Percentiles rank a stretch among this genome's conserved stretches.
Conservation (phyloP, 1,140 invertebrate genomes). For the Drosophila truncata region DNA sequence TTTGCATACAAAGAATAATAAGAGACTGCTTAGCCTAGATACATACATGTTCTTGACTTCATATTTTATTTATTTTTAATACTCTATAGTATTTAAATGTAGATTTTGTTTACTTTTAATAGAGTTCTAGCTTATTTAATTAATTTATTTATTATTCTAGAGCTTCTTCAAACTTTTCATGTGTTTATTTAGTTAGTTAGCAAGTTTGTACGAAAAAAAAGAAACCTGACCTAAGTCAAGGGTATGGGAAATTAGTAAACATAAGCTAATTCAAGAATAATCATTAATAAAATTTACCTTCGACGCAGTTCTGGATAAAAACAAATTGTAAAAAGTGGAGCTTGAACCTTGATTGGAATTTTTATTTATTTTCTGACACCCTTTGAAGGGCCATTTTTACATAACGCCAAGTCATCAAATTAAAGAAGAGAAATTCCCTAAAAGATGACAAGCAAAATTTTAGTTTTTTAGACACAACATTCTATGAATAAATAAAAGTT, state of each 20-base stretch:
- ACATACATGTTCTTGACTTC: background rate
- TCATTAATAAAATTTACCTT: slow-evolving; percentile 24
- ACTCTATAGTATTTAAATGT: too few relatives aligned
- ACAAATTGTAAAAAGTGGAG: background rate
- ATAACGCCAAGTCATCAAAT: slow-evolving; percentile 34
- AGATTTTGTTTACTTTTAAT: background rate
- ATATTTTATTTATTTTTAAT: too few relatives aligned
- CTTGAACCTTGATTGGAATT: background rate
- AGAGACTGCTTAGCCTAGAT: slow-evolving; percentile 24
- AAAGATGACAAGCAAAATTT: slow-evolving; percentile 24
- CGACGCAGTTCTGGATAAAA: slow-evolving; percentile 7
- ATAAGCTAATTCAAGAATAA: slow-evolving; percentile 29
- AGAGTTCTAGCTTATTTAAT: slow-evolving; percentile 1
- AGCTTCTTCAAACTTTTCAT: background rate
- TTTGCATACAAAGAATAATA: slow-evolving; percentile 24
- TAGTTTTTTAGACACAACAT: background rate
- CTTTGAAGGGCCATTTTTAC: slow-evolving; percentile 13
- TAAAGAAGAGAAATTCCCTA: slow-evolving; percentile 20
- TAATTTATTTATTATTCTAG: background rate
- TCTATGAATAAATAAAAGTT: slow-evolving; percentile 9
- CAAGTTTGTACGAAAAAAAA: slow-evolving; percentile 11
- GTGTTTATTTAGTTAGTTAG: slow-evolving; percentile 38
- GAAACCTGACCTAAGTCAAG: slow-evolving; percentile 57
- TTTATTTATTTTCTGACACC: background rate
- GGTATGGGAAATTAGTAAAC: slow-evolving; percentile 45